phyloP scores from a whole-genome alignment of 2,888 invertebrate species.

The Drymonia ruficornis region DNA sequence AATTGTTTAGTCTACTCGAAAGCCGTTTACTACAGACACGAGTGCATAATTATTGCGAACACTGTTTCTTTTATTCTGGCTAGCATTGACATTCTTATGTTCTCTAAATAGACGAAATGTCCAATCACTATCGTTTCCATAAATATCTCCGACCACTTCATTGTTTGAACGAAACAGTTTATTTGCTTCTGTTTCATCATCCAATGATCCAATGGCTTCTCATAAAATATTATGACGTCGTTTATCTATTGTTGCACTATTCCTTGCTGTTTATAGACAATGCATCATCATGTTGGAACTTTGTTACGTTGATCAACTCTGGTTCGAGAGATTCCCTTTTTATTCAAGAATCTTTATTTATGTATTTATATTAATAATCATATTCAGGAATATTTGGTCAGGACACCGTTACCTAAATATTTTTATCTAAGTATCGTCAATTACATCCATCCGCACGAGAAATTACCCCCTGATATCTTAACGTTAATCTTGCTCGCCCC shows the following conservation, averaged over 20 bases:
- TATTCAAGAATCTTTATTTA: too few relatives aligned
- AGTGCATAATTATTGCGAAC: neutral
- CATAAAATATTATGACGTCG: constrained; percentile 3
- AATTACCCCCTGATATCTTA: too few relatives aligned
- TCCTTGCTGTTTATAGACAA: neutral
- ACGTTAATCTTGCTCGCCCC: too few relatives aligned
- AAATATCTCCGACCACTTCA: neutral
- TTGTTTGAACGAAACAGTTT: neutral
- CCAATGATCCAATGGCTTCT: constrained; percentile 1
- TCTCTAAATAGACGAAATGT: neutral
- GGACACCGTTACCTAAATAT: too few relatives aligned
- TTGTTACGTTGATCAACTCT: neutral
- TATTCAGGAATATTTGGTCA: too few relatives aligned
- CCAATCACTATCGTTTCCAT: neutral
- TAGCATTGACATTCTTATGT: neutral
- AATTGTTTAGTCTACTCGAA: neutral
- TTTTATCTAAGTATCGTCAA: too few relatives aligned
- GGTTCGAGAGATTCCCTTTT: too few relatives aligned
- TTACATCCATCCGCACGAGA: too few relatives aligned
- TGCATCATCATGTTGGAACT: neutral
- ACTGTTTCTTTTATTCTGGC: neutral
- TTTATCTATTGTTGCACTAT: constrained; percentile 5
- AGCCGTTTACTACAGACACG: neutral
- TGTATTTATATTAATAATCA: too few relatives aligned
- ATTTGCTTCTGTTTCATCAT: constrained; percentile 3